Base-by-base conservation (phyloP, 2,113 vertebrate species). In the Dolichallabes microphthalmus region DNA sequence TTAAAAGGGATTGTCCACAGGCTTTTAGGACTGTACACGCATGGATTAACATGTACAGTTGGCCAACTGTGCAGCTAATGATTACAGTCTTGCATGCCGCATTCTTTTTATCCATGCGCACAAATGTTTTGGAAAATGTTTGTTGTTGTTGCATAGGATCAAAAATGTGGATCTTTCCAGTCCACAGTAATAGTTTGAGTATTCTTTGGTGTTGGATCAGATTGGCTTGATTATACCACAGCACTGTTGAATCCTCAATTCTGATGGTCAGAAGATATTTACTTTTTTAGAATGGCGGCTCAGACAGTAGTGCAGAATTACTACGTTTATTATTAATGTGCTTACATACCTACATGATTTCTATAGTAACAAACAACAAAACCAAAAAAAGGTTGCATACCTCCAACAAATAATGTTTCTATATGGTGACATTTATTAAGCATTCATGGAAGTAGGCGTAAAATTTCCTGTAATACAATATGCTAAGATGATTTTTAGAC, bases 21-120 rank as follows among this genome's bases (percentile, higher is more conserved):
- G 57, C n/a, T 17, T 80, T 39, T 61, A 68, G 71, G 71, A 84
- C 69, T 86, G 83, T 83, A 82, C 66, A 78, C 82, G 84, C 86
- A 86, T 85, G 85, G 35, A 61, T 52, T 57, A 58, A 74, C 52
- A 20, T 83, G 81, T 66, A 86, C 80, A 85, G 55, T 57, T 66
- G 79, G 22, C 61, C 64, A 63, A 53, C 25, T 58, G 30, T 82
- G 11, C 71, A 78, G 64, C 50, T 50, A 22, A 30, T 73, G 39
- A 83, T 14, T 57, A 83, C 71, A 60, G 63, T 53, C 20, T 69
- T 64, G 81, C 83, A 87, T 87, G 87, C 25, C 61, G 45, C 63
- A 12, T 35, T n/a, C 20, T 76, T 79, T 58, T 61, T 69, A 74
- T 73, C 45, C 50, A 78, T 71, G 53, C n/a, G 50, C n/a, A 74